These are phyloP conservation scores for Thymelicus lineola DNA, from an alignment of 2,888 invertebrate genomes.

Conservation along the genomic window DNA sequence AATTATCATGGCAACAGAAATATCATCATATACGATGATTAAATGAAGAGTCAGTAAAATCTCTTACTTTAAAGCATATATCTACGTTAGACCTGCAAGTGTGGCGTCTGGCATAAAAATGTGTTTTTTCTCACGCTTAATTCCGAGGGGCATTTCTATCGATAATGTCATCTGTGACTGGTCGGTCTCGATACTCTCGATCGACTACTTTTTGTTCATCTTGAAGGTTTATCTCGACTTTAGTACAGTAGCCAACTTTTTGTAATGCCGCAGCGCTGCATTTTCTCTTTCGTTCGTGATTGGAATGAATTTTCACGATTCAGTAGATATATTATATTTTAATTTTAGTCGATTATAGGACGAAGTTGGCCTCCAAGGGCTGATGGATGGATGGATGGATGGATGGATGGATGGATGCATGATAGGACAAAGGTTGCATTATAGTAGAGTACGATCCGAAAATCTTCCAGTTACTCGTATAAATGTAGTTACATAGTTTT, in stretches of 20 bases:
- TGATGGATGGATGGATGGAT: no score
- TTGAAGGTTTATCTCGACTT: slow-evolving; percentile 44
- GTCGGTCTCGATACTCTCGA: slow-evolving; percentile 43
- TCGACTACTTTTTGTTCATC: slow-evolving; percentile 52
- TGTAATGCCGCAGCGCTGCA: slow-evolving; percentile 45
- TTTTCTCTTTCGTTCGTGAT: slow-evolving; percentile 42
- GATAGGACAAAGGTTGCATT: background rate
- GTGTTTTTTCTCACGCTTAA: background rate
- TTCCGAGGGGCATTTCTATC: background rate
- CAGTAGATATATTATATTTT: slow-evolving; percentile 20
- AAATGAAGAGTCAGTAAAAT: no score
- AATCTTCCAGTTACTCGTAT: no score
- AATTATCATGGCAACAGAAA: no score
- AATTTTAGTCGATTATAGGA: slow-evolving; percentile 22
- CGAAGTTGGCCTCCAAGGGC: no score
- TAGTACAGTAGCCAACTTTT: slow-evolving; percentile 53
- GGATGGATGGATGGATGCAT: no score
- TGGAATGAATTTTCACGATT: slow-evolving; percentile 42
- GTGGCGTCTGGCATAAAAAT: background rate
- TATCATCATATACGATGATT: no score
- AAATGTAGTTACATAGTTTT: no score
- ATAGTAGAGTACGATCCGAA: no score
- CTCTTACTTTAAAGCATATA: no score
- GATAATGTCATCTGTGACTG: slow-evolving; percentile 19
- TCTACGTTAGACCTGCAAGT: no score